These are phyloP conservation scores for Exephanes ischioxanthus DNA, from an alignment of 2,888 invertebrate genomes.

Conservation along the genomic window DNA sequence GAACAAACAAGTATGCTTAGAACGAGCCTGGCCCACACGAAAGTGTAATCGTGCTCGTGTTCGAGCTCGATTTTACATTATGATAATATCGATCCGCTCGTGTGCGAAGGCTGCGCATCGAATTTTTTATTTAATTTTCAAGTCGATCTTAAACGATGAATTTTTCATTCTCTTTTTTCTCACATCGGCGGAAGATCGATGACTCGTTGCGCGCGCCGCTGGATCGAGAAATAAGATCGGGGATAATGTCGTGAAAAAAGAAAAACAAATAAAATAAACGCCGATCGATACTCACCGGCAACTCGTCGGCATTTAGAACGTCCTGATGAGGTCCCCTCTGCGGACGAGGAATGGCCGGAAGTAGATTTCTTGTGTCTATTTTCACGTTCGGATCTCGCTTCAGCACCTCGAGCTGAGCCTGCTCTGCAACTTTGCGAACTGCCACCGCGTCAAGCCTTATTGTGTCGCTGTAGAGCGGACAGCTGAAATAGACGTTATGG, in stretches of 20 bases:
- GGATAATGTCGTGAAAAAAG: not conserved
- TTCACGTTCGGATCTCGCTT: constrained; percentile 80
- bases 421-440: constrained; percentile 83
- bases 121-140: not conserved
- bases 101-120: not conserved
- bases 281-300: constrained; percentile 69
- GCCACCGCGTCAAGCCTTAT: constrained; percentile 81
- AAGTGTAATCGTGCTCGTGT: not conserved
- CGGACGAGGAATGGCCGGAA: constrained; percentile 73
- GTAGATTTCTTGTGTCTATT: constrained; percentile 78
- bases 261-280: not conserved
- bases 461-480: constrained; percentile 85
- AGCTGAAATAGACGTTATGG: constrained; percentile 75
- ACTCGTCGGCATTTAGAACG: constrained; percentile 65
- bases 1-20: constrained; percentile 22
- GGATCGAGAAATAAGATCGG: not conserved
- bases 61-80: constrained; percentile 5
- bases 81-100: constrained; percentile 33
- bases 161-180: not conserved
- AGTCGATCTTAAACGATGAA: not conserved
- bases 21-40: not conserved
- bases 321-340: constrained; percentile 72
- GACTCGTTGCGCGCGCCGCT: constrained; percentile 48
- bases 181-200: constrained; percentile 31
- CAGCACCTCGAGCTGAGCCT: constrained; percentile 81